These are phyloP conservation scores for Rynchops niger DNA, from an alignment of 2,113 vertebrate species.

Conservation along the genomic window DNA sequence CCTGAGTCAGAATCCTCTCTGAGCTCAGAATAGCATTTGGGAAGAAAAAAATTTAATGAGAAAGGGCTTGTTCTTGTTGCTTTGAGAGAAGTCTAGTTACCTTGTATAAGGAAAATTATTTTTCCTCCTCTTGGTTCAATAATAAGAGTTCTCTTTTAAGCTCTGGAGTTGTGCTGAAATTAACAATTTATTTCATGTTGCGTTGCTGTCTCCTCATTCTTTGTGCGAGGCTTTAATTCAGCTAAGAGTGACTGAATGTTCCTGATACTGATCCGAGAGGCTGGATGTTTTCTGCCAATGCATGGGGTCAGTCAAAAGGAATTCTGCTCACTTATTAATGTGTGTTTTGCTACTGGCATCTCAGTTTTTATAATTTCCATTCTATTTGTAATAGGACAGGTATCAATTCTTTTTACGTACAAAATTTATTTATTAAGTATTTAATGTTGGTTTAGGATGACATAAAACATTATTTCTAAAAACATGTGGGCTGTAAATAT, in stretches of 20 bases:
- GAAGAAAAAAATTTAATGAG: neutral
- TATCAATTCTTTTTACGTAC: neutral
- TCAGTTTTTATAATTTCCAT: neutral
- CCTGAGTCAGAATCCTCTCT: neutral
- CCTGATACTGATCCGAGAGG: neutral
- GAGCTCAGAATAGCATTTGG: neutral
- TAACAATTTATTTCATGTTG: neutral
- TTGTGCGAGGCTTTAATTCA: neutral
- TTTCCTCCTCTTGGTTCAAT: neutral
- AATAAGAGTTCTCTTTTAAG: neutral
- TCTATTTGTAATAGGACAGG: neutral
- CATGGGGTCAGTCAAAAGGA: neutral
- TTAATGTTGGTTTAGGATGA: neutral
- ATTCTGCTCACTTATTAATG: neutral
- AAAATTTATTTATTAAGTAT: neutral
- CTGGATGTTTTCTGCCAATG: neutral
- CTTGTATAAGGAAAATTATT: neutral
- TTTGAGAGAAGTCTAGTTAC: neutral
- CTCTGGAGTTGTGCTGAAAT: neutral
- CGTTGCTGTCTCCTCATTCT: neutral
- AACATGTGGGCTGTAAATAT: neutral
- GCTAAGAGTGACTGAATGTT: neutral
- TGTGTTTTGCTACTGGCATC: neutral
- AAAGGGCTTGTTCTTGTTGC: neutral
- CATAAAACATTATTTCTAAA: neutral